These are phyloP conservation scores for Osmerus mordax DNA, from an alignment of 2,113 vertebrate genomes.

Conservation along the genomic window DNA sequence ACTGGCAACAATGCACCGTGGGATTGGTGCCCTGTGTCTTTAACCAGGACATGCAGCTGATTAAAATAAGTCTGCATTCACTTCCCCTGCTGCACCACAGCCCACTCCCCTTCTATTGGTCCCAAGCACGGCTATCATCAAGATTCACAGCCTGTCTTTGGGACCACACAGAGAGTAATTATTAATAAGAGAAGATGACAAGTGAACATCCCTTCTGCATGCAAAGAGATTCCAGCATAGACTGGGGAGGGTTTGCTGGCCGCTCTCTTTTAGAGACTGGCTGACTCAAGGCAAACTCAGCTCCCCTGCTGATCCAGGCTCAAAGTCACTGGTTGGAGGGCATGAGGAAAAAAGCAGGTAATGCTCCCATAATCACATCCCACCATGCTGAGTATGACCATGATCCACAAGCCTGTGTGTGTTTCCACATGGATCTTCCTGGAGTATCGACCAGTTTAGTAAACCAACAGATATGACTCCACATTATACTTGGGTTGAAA, in stretches of 20 bases:
- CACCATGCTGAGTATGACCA: constrained; percentile 19
- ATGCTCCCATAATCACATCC: constrained; percentile 37
- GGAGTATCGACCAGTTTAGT: neutral
- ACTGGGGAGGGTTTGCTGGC: constrained; percentile 27
- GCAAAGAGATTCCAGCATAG: constrained; percentile 50
- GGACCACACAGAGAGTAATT: constrained; percentile 66
- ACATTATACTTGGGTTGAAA: too few relatives aligned
- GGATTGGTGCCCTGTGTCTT: constrained; percentile 46
- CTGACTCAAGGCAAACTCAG: constrained; percentile 23
- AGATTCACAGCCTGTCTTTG: constrained; percentile 57
- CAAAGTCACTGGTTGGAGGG: constrained; percentile 47
- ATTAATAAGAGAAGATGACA: constrained; percentile 70
- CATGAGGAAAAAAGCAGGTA: constrained; percentile 31
- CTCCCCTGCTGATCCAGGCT: constrained; percentile 35
- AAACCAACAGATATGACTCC: constrained; percentile 23
- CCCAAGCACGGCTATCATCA: constrained; percentile 51
- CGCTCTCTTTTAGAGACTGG: constrained; percentile 13
- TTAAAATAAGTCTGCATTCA: constrained; percentile 67
- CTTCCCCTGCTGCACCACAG: constrained; percentile 44
- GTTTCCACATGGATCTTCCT: constrained; percentile 44
- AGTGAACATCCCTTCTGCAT: constrained; percentile 60
- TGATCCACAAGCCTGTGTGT: constrained; percentile 19
- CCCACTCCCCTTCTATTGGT: constrained; percentile 31
- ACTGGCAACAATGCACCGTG: constrained; percentile 13
- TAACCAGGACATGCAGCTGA: constrained; percentile 60